Evolutionary conservation across 2,797 vertebrate species (phyloP).

Genomic region (Zalophus californianus): DNA sequence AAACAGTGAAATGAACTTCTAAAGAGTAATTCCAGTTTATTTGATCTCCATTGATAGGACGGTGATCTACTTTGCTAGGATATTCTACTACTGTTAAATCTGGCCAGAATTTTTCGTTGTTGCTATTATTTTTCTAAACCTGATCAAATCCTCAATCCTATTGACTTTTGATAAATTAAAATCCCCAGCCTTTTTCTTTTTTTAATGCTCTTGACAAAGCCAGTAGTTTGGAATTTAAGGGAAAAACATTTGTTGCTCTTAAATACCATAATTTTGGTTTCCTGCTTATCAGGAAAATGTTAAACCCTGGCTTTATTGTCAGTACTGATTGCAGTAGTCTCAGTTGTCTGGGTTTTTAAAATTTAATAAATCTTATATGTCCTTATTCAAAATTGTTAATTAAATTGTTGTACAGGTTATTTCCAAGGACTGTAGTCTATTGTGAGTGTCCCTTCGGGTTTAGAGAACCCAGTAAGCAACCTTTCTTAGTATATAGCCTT

Average conservation of each 20-base stretch:
- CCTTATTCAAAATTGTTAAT: background rate
- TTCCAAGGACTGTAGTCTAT: background rate
- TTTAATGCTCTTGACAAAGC: background rate
- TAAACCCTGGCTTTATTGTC: background rate
- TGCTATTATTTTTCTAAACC: background rate
- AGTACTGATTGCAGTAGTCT: background rate
- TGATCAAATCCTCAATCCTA: background rate
- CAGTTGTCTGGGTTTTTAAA: background rate
- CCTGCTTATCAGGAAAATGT: background rate
- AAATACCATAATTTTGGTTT: constrained; percentile 15
- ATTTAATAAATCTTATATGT: background rate
- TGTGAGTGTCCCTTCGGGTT: background rate
- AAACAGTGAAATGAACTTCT: background rate
- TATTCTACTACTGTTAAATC: background rate
- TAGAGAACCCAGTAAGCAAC: background rate
- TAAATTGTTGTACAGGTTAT: background rate
- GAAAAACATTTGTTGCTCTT: background rate
- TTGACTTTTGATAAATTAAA: background rate
- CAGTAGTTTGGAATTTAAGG: background rate
- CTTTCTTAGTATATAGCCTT: background rate
- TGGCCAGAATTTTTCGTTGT: background rate
- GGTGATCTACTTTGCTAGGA: background rate
- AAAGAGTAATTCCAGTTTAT: background rate
- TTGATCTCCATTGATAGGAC: background rate
- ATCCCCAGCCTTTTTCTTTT: background rate